Conservation (phyloP, 2,797 vertebrate genomes). For the Sebastes wilsoni region DNA sequence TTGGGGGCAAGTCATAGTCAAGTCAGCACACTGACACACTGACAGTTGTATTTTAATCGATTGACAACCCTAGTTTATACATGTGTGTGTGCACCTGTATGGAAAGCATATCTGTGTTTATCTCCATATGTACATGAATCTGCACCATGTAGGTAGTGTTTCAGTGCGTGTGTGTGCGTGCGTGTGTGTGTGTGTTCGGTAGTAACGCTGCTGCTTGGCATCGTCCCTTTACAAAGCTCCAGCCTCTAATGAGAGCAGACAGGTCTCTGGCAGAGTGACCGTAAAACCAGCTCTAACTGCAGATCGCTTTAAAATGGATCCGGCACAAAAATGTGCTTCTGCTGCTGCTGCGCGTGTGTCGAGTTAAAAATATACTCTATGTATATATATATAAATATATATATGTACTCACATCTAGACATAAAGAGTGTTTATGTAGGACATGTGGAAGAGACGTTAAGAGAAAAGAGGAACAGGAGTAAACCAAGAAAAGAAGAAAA, state of each 20-base stretch:
- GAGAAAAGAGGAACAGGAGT: neutral
- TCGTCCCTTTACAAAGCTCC: slow-evolving; percentile 31
- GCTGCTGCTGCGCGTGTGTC: slow-evolving; percentile 3
- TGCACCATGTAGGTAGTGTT: slow-evolving; percentile 9
- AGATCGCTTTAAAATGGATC: slow-evolving; percentile 65
- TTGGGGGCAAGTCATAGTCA: no score
- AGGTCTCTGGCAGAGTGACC: slow-evolving; percentile 63
- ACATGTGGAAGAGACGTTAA: neutral
- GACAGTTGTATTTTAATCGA: no score
- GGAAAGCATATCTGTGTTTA: neutral
- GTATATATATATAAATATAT: neutral
- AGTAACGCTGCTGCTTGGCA: slow-evolving; percentile 60
- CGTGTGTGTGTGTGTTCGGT: slow-evolving; percentile 28
- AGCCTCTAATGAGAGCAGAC: slow-evolving; percentile 72
- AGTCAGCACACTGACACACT: no score
- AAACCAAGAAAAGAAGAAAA: neutral
- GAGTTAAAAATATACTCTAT: slow-evolving; percentile 38
- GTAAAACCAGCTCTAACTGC: slow-evolving; percentile 56
- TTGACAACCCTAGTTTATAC: no score
- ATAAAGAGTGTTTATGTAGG: slow-evolving; percentile 21
- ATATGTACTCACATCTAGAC: neutral
- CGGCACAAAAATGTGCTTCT: slow-evolving; percentile 52
- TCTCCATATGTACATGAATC: neutral
- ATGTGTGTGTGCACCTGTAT: neutral
- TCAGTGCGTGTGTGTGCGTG: neutral